Evolutionary conservation across 2,888 invertebrate genomes (phyloP).

Genomic region (Himalopsyche anomala): DNA sequence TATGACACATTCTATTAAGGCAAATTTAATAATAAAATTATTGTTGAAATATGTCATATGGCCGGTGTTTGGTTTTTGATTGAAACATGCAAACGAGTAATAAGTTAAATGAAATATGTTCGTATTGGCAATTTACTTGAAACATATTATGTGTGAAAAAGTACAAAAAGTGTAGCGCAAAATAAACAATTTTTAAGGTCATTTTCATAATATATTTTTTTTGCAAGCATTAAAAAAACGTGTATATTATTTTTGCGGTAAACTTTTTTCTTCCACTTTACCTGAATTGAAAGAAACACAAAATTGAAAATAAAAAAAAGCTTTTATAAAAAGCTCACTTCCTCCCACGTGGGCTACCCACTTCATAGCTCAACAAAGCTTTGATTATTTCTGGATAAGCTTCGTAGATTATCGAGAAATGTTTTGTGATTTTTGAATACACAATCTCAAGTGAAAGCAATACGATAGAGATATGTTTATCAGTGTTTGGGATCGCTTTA

Average conservation of each 20-base stretch:
- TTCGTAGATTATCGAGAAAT: constrained; percentile 59
- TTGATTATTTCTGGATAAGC: constrained; percentile 62
- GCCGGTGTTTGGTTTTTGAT: no score
- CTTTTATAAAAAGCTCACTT: constrained; percentile 55
- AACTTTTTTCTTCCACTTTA: constrained; percentile 6
- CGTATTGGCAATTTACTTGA: no score
- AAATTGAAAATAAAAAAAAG: constrained; percentile 43
- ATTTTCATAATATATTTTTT: no score
- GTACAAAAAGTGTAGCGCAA: no score
- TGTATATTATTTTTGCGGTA: constrained; percentile 1
- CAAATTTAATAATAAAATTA: no score
- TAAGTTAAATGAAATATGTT: no score
- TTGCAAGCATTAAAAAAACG: no score
- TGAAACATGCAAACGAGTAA: no score
- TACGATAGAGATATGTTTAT: constrained; percentile 52
- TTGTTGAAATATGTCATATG: no score
- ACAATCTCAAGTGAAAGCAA: constrained; percentile 51
- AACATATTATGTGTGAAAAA: no score
- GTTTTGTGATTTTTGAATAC: constrained; percentile 60
- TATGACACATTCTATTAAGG: no score
- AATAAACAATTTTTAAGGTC: no score
- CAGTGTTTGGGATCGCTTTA: constrained; percentile 29
- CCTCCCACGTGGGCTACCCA: constrained; percentile 55
- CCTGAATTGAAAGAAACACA: constrained; percentile 29
- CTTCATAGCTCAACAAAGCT: constrained; percentile 53